Percentiles rank a stretch among this genome's conserved stretches.
These are phyloP conservation scores for Corythornis leucogaster DNA, from an alignment of 2,797 vertebrate species.

Conservation along the genomic window DNA sequence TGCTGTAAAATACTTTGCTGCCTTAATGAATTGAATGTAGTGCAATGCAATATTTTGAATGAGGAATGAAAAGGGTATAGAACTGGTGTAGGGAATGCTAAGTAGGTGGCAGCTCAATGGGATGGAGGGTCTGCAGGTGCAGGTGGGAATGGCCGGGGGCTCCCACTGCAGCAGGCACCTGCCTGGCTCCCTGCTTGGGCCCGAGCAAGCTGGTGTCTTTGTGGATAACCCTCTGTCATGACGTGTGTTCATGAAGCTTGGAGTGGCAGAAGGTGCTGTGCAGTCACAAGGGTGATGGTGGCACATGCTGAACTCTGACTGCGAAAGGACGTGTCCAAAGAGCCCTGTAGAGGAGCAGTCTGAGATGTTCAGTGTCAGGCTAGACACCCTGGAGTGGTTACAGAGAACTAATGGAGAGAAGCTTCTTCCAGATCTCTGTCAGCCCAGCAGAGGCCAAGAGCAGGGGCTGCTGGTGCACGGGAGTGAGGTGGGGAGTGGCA, in stretches of 20 bases:
- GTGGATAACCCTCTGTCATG: neutral
- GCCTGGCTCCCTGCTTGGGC: neutral
- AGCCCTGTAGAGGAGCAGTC: too few relatives aligned
- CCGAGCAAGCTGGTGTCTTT: neutral
- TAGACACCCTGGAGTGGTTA: too few relatives aligned
- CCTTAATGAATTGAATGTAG: conserved; percentile 58
- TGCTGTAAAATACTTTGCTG: conserved; percentile 49
- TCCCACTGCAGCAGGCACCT: fast-evolving
- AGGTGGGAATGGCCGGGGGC: neutral
- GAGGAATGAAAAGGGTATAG: neutral
- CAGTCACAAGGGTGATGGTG: fast-evolving
- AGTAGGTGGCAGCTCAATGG: neutral
- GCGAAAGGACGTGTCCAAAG: too few relatives aligned
- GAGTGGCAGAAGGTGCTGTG: neutral
- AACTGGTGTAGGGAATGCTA: neutral
- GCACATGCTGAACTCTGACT: fast-evolving
- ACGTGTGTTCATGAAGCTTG: neutral
- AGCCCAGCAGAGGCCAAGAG: too few relatives aligned
- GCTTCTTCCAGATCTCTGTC: too few relatives aligned
- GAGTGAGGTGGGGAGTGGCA: too few relatives aligned
- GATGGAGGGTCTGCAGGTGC: neutral
- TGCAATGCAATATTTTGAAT: conserved; percentile 43
- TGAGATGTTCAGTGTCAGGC: too few relatives aligned
- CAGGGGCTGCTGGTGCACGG: too few relatives aligned
- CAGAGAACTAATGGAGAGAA: too few relatives aligned